Percentiles rank a stretch among this genome's conserved stretches.
phyloP scores from a whole-genome alignment of 2,888 invertebrate species.

The Eupithecia pulchellata region DNA sequence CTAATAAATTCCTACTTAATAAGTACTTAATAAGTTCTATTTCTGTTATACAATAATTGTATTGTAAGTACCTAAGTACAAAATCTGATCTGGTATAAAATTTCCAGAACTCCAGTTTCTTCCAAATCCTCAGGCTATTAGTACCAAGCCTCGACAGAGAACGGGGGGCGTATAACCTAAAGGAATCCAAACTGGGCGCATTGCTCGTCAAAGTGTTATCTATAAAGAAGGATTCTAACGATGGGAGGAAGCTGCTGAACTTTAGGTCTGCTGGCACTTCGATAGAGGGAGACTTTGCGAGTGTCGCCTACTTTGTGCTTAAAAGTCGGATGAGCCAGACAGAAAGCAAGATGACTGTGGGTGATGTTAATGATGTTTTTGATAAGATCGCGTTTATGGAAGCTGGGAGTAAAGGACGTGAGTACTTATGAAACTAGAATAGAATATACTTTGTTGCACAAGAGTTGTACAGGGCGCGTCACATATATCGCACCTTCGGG shows the following conservation, averaged over 20 bases:
- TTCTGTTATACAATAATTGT: too few species aligned
- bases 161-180: constrained; percentile 92
- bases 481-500: too few species aligned
- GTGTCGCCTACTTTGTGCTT: constrained; percentile 90
- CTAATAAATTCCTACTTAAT: too few species aligned
- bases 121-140: constrained; percentile 91
- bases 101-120: constrained; percentile 86
- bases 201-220: constrained; percentile 91
- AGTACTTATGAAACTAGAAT: constrained; percentile 50
- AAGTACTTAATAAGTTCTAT: too few species aligned
- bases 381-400: constrained; percentile 90
- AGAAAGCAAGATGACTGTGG: constrained; percentile 85
- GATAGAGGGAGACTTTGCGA: constrained; percentile 91
- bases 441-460: too few species aligned
- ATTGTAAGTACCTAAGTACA: too few species aligned
- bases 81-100: not conserved
- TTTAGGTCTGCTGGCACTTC: constrained; percentile 77
- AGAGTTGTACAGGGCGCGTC: too few species aligned
- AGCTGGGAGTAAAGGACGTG: constrained; percentile 85
- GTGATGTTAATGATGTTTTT: constrained; percentile 90
- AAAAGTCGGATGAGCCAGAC: constrained; percentile 78
- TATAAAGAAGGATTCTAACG: constrained; percentile 86
- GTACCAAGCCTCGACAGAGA: constrained; percentile 92
- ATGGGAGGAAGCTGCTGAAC: constrained; percentile 71
- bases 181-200: constrained; percentile 90